These are phyloP conservation scores for Deilephila elpenor DNA, from an alignment of 2,888 invertebrate genomes.

Conservation along the genomic window DNA sequence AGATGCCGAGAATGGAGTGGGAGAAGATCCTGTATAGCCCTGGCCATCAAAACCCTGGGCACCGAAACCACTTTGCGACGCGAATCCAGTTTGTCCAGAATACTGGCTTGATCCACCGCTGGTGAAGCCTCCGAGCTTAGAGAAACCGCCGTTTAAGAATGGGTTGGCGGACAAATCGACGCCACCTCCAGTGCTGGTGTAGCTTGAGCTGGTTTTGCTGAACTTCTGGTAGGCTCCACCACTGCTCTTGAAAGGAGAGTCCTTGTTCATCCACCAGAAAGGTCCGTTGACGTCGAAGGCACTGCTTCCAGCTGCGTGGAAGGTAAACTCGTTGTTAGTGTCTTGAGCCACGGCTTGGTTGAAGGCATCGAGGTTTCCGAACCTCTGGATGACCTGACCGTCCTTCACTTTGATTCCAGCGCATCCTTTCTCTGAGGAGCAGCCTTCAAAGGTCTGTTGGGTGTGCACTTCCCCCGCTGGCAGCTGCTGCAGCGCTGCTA, in stretches of 20 bases:
- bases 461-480: slow-evolving; percentile 71
- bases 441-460: slow-evolving; percentile 74
- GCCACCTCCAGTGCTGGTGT: slow-evolving; percentile 53
- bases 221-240: slow-evolving; percentile 67
- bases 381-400: slow-evolving; percentile 70
- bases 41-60: slow-evolving; percentile 36
- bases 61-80: slow-evolving; percentile 32
- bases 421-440: slow-evolving; percentile 75
- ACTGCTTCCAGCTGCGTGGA: slow-evolving; percentile 65
- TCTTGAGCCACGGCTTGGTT: slow-evolving; percentile 65
- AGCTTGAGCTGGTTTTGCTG: slow-evolving; percentile 62
- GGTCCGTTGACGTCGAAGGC: slow-evolving; percentile 56
- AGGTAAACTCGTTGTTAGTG: slow-evolving; percentile 65
- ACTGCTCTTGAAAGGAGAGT: slow-evolving; percentile 83
- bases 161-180: slow-evolving; percentile 61
- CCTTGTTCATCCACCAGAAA: slow-evolving; percentile 86
- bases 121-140: slow-evolving; percentile 44
- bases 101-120: slow-evolving; percentile 42
- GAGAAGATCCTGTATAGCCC: slow-evolving; percentile 72
- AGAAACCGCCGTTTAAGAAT: slow-evolving; percentile 66
- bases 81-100: slow-evolving; percentile 38
- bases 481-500: slow-evolving; percentile 63
- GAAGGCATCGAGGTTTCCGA: slow-evolving; percentile 72
- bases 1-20: slow-evolving; percentile 67
- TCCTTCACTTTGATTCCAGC: slow-evolving; percentile 79